Percentiles rank a stretch among this genome's conserved stretches.
phyloP scores from a whole-genome alignment of 2,113 vertebrate genomes.

The Psilopsiagon aymara region DNA sequence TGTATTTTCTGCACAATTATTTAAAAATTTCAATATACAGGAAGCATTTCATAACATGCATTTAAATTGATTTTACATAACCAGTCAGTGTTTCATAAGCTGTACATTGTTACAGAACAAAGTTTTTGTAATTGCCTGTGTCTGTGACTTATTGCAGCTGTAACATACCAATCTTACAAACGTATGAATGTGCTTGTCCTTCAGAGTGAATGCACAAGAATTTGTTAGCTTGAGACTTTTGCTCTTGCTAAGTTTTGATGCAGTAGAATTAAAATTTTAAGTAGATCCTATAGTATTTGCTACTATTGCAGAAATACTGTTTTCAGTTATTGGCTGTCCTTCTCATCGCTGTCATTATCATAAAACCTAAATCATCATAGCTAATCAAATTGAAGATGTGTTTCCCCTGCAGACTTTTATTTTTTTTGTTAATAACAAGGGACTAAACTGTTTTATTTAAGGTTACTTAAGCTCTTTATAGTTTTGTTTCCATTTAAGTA shows the following conservation, averaged over 20 bases:
- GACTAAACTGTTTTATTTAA: slow-evolving; percentile 55
- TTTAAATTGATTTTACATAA: slow-evolving; percentile 12
- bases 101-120: slow-evolving; percentile 32
- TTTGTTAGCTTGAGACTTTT: slow-evolving; percentile 23
- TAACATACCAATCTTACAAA: slow-evolving; percentile 6
- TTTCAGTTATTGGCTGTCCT: slow-evolving; percentile 46
- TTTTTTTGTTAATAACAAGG: slow-evolving; percentile 47
- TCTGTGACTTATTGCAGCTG: slow-evolving; percentile 32
- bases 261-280: slow-evolving; percentile 35
- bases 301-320: background rate
- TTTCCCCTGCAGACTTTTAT: slow-evolving; percentile 25
- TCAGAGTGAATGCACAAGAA: slow-evolving; percentile 70
- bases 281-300: slow-evolving; percentile 30
- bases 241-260: slow-evolving; percentile 22
- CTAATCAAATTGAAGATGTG: slow-evolving; percentile 22
- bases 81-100: background rate
- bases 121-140: slow-evolving; percentile 1
- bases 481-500: slow-evolving; percentile 25
- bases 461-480: slow-evolving; percentile 35
- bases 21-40: background rate
- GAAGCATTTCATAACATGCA: background rate
- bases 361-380: slow-evolving; percentile 25
- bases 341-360: slow-evolving; percentile 60
- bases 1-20: background rate
- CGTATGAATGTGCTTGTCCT: slow-evolving; percentile 72